Evolutionary conservation across 2,888 invertebrate species (phyloP).

Genomic region (Azorinus chamasolen): DNA sequence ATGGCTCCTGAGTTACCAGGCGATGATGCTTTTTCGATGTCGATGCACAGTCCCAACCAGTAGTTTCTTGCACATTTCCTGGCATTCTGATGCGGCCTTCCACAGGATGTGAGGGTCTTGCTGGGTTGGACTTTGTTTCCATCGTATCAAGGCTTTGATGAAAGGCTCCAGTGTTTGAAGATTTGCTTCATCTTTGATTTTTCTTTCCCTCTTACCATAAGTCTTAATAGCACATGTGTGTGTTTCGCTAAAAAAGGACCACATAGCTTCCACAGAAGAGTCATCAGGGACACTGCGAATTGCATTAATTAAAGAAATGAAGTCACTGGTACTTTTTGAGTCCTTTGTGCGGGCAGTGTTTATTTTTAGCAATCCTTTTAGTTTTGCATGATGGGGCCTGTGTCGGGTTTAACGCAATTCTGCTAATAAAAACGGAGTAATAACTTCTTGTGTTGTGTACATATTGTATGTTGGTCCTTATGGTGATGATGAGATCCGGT

Average conservation of each 20-base stretch:
- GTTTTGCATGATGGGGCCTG: too few species aligned
- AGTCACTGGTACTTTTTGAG: background rate
- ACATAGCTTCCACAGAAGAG: too few species aligned
- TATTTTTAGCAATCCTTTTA: too few species aligned
- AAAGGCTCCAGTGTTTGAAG: background rate
- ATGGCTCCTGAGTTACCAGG: background rate
- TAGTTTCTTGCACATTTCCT: constrained; percentile 4
- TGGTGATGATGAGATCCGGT: background rate
- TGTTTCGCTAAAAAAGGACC: too few species aligned
- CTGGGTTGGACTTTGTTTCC: background rate
- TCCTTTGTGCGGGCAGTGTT: constrained; percentile 1
- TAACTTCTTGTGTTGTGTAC: background rate
- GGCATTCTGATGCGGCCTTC: background rate
- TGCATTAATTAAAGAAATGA: too few species aligned
- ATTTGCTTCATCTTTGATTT: background rate
- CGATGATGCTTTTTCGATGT: background rate
- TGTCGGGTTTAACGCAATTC: too few species aligned
- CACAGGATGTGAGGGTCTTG: background rate
- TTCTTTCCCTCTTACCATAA: too few species aligned
- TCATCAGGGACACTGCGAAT: too few species aligned
- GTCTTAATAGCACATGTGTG: too few species aligned
- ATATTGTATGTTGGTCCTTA: background rate
- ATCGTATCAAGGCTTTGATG: background rate
- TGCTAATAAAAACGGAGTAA: background rate
- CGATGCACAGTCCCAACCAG: background rate